phyloP scores from a whole-genome alignment of 1,140 invertebrate species.

The Zaprionus capensis region DNA sequence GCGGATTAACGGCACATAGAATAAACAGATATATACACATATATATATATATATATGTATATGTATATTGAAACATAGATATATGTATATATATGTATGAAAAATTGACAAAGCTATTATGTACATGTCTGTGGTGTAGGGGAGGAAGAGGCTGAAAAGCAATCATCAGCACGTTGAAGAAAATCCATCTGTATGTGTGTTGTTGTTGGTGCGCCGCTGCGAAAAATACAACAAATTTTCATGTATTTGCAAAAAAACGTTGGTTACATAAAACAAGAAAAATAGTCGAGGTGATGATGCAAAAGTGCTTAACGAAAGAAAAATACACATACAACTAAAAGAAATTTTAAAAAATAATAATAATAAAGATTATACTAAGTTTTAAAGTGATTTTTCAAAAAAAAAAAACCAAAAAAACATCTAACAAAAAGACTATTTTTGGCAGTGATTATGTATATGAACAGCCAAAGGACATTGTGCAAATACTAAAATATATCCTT shows the following conservation, averaged over 20 bases:
- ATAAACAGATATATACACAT: constrained; percentile 53
- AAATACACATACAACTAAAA: constrained; percentile 11
- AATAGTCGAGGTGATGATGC: constrained; percentile 49
- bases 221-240: constrained; percentile 56
- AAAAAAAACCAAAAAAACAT: constrained; percentile 14
- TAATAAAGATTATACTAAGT: constrained; percentile 24
- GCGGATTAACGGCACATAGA: constrained; percentile 77
- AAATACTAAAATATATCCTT: constrained; percentile 62
- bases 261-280: constrained; percentile 73
- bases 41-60: constrained; percentile 47
- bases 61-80: constrained; percentile 35
- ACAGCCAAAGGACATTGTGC: constrained; percentile 16
- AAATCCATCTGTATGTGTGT: constrained; percentile 66
- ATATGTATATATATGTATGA: constrained; percentile 50
- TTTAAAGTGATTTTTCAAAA: neutral
- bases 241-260: constrained; percentile 57
- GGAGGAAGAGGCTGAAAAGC: constrained; percentile 45
- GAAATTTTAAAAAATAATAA: neutral
- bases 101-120: constrained; percentile 47
- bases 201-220: constrained; percentile 53
- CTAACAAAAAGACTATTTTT: constrained; percentile 28
- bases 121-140: constrained; percentile 66
- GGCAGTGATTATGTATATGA: constrained; percentile 33
- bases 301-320: constrained; percentile 35
- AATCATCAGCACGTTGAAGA: constrained; percentile 35